Base-by-base conservation (phyloP, 2,888 invertebrate species). In the Agrotis puta region DNA sequence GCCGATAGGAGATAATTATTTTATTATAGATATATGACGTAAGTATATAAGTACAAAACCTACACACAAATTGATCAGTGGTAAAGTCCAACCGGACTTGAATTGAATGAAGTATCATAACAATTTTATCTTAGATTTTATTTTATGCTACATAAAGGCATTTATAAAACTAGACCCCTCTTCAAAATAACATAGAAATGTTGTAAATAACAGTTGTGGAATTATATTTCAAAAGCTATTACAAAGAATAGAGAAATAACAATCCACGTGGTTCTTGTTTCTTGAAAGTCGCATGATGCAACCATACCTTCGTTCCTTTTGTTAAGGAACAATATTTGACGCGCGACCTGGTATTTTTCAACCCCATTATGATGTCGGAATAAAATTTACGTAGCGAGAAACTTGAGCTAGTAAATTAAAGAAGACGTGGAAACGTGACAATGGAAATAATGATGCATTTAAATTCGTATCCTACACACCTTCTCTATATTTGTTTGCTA, bases 221-320 rank as follows among this genome's bases (percentile, higher is more conserved):
- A 85, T 84, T 77, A 81, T 74, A 82, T 85, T 84, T 64, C 76
- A 59, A 71, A 74, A 64, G 70, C 62, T 76, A 81, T 84, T 81
- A 83, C 82, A 81, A 78, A 80, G 61, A 80, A 64, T 67, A 69
- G 67, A 64, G 67, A 70, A 71, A 74, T 79, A 79, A 73, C 78
- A 79, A 78, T 74, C 62, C 70, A 74, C 57, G 62, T 58, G 57
- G 62, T 67, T 76, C 67, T 78, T 70, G 77, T 81, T 80, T 74
- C 68, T 68, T 64, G 64, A 65, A 53, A 56, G 56, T 66, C 70
- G 62, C 72, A 58, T 67, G 64, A 70, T 80, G 83, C 73, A 76
- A 69, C 58, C 67, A 53, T 72, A 68, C 80, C 64, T 79, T 72
- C 53, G 61, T 65, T 66, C 47, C 74, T 80, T 73, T 83, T 81